Base-by-base conservation (phyloP, 2,888 invertebrate genomes). In the Baronia brevicornis region DNA sequence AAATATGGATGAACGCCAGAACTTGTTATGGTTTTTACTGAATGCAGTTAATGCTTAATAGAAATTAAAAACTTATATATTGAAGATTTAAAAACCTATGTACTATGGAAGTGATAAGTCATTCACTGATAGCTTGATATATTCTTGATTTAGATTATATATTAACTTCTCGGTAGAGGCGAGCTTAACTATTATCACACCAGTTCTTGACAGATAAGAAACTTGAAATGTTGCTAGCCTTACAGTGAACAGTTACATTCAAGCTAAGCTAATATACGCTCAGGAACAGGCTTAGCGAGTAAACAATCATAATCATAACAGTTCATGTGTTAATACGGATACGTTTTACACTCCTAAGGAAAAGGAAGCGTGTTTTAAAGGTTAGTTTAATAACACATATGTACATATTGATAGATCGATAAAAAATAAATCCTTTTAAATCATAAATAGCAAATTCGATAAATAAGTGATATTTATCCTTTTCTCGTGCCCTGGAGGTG, bases 131-230 rank as follows among this genome's bases (percentile, higher is more conserved):
- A 18, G 12, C 11, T 22, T 7, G 12, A 14, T 28, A n/a, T 3
- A 5, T 24, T 33, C 33, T 27, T 33, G 27, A 22, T 33, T 22
- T 5, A 14, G 28, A 35, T 14, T 24, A 25, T 21, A 27, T 28
- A 23, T 21, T 30, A 26, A 27, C 31, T 18, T n/a, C 8, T 8
- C 33, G 20, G 26, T 34, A 34, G 19, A 28, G 18, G 18, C 12
- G 11, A 11, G 23, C 28, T 33, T 33, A 34, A 24, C 8, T 27
- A 36, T 31, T 36, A 36, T 36, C 36, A 27, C 27, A 22, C 36
- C 11, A 36, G 36, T 27, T 30, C 36, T 36, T 36, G 36, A 36
- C 31, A 36, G 36, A 36, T 36, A 36, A 36, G 36, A 27, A 36
- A 27, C 21, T 27, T 27, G 22, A 30, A 30, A 31, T 19, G 22